phyloP scores from a whole-genome alignment of 2,113 vertebrate genomes.

The Elephantulus edwardii region DNA sequence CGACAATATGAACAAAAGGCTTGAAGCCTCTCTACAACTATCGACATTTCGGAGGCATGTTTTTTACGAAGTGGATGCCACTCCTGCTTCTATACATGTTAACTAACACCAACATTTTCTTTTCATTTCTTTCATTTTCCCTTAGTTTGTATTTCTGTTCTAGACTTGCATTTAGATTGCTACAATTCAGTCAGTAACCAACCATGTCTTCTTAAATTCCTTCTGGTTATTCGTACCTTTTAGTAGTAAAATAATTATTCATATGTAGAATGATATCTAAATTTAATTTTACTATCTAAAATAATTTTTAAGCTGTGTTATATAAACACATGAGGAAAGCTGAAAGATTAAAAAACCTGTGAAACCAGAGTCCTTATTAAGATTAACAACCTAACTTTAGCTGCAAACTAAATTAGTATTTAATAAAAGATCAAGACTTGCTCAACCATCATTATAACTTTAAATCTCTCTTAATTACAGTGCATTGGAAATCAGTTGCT shows the following conservation, averaged over 20 bases:
- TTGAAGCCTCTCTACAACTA: too few species aligned
- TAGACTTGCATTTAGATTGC: background rate
- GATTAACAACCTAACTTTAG: background rate
- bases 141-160: too few species aligned
- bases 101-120: too few species aligned
- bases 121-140: too few species aligned
- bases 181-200: background rate
- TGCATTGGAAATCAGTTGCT: background rate
- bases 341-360: background rate
- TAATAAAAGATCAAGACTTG: background rate
- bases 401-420: background rate
- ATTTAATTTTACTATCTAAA: background rate
- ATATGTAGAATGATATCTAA: background rate
- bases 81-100: too few species aligned
- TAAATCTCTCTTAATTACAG: constrained; percentile 15
- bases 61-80: too few species aligned
- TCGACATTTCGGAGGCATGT: too few species aligned
- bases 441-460: background rate
- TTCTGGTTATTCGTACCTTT: background rate
- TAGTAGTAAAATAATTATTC: background rate
- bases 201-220: background rate
- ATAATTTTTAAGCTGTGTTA: background rate
- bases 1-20: too few species aligned
- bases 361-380: background rate
- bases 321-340: background rate